Percentiles rank a stretch among this genome's conserved stretches.
These are phyloP conservation scores for Choloepus didactylus DNA, from an alignment of 2,797 vertebrate genomes.

Conservation along the genomic window DNA sequence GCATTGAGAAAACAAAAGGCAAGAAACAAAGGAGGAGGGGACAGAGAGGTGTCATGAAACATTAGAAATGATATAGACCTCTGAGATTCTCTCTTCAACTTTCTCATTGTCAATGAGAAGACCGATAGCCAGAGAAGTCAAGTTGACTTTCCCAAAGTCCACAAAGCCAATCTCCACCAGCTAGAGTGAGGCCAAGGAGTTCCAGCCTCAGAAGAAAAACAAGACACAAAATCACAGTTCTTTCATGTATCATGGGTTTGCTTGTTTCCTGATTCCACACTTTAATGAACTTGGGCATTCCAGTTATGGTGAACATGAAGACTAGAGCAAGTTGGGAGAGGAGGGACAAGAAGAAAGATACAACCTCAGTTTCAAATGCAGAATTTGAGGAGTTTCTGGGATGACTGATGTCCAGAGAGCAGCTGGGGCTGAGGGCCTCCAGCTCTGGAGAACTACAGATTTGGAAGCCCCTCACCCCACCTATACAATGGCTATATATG, in stretches of 20 bases:
- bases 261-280: background rate
- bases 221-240: background rate
- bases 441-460: background rate
- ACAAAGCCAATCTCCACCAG: background rate
- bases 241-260: fast-evolving
- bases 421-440: background rate
- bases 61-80: fast-evolving
- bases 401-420: background rate
- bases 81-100: background rate
- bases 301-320: background rate
- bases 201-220: background rate
- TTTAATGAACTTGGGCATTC: background rate
- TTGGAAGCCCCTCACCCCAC: background rate
- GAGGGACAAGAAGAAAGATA: background rate
- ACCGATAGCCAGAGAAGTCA: background rate
- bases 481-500: background rate
- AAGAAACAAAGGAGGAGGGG: background rate
- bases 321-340: background rate
- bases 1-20: background rate
- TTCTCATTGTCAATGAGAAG: background rate
- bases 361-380: background rate
- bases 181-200: background rate
- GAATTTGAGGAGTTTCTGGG: background rate
- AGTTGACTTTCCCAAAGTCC: background rate
- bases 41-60: background rate